Evolutionary conservation across 1,140 invertebrate species (phyloP), one percentile per base, ranked within the genome.

Genomic region (Penaeus vannamei): DNA sequence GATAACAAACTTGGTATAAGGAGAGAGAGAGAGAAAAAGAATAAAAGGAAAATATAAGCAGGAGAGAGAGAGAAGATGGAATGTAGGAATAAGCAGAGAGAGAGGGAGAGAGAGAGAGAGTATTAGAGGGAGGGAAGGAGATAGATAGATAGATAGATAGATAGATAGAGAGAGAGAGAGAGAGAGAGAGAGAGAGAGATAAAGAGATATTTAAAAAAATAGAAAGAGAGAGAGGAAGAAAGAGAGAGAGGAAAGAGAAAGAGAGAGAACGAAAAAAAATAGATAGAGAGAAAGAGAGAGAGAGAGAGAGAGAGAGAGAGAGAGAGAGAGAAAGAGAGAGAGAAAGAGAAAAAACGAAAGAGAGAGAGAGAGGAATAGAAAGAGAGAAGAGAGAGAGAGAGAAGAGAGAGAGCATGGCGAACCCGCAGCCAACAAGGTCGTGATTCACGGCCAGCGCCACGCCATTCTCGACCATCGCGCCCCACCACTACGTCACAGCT

Each of bases 291-390:
- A 80, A 32, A 80, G 36, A 42, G 36, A 80, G 77, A 80, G 36
- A 42, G 36, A 84, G 82, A 84, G 60, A 64, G 60, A 84, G 82
- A 84, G 60, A 64, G n/a, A 62, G 59, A 62, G 60, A 64, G 72
- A 77, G 72, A 77, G 72, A 77, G 72, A 77, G 72, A 77, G 26
- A n/a, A 19, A 83, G 26, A 59, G 46, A 83, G 19, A n/a, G 42
- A 26, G 81, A 83, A n/a, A 26, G 7, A 23, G 5, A 1, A 0
- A 60, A 23, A 83, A 46, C 60, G 36, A 81, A n/a, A 53, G 79
- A 53, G 36, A 81, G 36, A 53, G 79, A 81, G 79, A 81, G 79
- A 81, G 36, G 46, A n/a, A 81, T 23, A 81, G 36, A 81, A 53
- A 81, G 36, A 81, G 79, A 81, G 36, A 81, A 36, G 36, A 36